Conservation (phyloP, 2,113 vertebrate genomes). For the Nibea coibor region DNA sequence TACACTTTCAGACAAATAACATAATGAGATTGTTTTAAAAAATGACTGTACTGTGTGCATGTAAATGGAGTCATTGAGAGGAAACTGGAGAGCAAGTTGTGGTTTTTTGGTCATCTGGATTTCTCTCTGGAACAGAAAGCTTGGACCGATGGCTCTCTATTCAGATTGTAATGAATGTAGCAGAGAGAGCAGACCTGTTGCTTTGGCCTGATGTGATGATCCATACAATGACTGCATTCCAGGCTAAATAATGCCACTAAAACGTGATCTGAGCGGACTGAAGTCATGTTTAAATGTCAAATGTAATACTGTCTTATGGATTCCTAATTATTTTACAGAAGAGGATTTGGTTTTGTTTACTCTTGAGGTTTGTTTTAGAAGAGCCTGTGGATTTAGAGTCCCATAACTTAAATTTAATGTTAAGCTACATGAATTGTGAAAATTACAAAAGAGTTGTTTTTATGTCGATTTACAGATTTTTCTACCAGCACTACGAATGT, state of each 20-base stretch:
- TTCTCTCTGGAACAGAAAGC: not conserved
- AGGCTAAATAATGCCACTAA: not conserved
- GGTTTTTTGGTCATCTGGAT: not conserved
- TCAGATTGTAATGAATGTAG: not conserved
- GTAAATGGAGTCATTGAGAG: constrained; percentile 2
- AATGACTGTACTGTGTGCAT: not conserved
- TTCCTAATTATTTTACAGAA: constrained; percentile 24
- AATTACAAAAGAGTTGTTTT: constrained; percentile 2
- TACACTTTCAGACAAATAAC: not conserved
- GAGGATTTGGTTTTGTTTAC: not conserved
- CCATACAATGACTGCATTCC: not conserved
- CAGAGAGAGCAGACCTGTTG: not conserved
- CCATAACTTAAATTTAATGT: constrained; percentile 11
- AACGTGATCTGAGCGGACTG: not conserved
- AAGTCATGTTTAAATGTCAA: constrained; percentile 1
- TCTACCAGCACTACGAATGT: constrained; percentile 53
- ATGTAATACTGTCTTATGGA: constrained; percentile 3
- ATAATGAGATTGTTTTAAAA: not conserved
- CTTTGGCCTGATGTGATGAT: not conserved
- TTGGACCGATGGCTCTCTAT: not conserved
- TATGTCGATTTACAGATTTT: constrained; percentile 40
- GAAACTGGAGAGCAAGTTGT: not conserved
- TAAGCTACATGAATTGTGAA: not conserved
- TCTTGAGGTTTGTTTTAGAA: constrained; percentile 6
- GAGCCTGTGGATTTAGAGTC: not conserved